phyloP scores from a whole-genome alignment of 2,888 invertebrate genomes.

The Dynastes maya region DNA sequence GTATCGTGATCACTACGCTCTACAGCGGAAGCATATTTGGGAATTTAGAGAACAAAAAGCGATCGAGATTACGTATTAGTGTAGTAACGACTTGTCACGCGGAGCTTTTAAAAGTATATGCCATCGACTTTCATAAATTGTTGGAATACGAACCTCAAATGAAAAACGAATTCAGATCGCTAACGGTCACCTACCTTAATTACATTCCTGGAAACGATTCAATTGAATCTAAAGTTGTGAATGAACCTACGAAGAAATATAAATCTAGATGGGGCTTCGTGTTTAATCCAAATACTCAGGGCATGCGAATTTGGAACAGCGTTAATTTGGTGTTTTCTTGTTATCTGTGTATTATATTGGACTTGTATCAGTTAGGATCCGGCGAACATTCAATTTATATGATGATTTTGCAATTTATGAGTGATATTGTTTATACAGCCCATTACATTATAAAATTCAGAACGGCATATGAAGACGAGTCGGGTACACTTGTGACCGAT shows the following conservation, averaged over 20 bases:
- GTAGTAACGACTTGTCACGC: conserved; percentile 54
- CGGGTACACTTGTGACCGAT: conserved; percentile 51
- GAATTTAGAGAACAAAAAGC: conserved; percentile 52
- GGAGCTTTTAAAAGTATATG: conserved; percentile 49
- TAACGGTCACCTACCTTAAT: conserved; percentile 50
- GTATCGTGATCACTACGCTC: conserved; percentile 53
- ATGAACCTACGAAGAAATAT: background rate
- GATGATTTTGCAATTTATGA: conserved; percentile 47
- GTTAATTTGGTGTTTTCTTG: conserved; percentile 44
- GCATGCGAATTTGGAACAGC: conserved; percentile 45
- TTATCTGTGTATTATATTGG: conserved; percentile 52
- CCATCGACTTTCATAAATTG: conserved; percentile 52
- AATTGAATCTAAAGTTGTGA: background rate
- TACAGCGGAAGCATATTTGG: conserved; percentile 56
- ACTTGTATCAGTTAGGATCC: conserved; percentile 55
- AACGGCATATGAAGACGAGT: conserved; percentile 53
- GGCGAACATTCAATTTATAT: conserved; percentile 49
- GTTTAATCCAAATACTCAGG: conserved; percentile 46
- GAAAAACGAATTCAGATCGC: conserved; percentile 49
- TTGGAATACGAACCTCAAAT: conserved; percentile 53
- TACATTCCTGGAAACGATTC: conserved; percentile 51
- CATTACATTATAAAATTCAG: conserved; percentile 51
- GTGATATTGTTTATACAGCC: conserved; percentile 53
- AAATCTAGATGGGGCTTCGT: conserved; percentile 27
- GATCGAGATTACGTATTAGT: conserved; percentile 51